These are phyloP conservation scores for Ailuropoda melanoleuca DNA, from an alignment of 2,113 vertebrate genomes.

Conservation along the genomic window DNA sequence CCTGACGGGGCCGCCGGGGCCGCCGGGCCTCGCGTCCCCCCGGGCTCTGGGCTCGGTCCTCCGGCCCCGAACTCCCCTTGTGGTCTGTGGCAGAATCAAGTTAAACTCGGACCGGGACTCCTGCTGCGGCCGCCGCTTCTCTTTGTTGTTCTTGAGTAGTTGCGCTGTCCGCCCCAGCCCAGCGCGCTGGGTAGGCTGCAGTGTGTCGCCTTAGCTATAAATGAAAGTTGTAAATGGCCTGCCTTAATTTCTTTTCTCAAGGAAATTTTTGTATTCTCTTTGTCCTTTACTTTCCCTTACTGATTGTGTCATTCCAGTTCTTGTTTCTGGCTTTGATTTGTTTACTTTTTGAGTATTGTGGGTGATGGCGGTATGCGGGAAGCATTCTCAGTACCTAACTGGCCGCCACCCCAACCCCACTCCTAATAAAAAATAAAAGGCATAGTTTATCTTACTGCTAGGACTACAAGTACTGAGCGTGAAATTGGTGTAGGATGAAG, in stretches of 20 bases:
- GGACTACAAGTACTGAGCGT: neutral
- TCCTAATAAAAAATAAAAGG: neutral
- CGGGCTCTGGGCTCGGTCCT: neutral
- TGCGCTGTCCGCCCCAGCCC: neutral
- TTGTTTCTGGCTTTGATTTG: constrained; percentile 29
- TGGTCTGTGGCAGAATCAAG: neutral
- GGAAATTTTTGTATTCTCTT: neutral
- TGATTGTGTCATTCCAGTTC: neutral
- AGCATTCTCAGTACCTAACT: neutral
- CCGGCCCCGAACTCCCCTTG: neutral
- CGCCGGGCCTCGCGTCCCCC: neutral
- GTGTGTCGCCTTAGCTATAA: neutral
- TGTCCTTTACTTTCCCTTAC: neutral
- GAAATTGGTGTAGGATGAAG: constrained; percentile 24
- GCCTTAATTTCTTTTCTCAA: neutral
- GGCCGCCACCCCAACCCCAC: neutral
- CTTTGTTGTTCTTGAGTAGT: constrained; percentile 68
- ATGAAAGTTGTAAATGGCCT: neutral
- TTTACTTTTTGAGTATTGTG: constrained; percentile 47
- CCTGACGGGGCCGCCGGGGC: neutral
- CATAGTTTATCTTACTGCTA: neutral
- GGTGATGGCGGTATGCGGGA: neutral
- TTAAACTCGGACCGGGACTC: neutral
- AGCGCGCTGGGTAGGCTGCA: neutral
- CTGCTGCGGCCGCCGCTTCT: neutral